A percentile compares a stretch with the other conserved stretches of the same genome.
These are phyloP conservation scores for Choristoneura fumiferana DNA, from an alignment of 1,140 invertebrate genomes.

Conservation along the genomic window DNA sequence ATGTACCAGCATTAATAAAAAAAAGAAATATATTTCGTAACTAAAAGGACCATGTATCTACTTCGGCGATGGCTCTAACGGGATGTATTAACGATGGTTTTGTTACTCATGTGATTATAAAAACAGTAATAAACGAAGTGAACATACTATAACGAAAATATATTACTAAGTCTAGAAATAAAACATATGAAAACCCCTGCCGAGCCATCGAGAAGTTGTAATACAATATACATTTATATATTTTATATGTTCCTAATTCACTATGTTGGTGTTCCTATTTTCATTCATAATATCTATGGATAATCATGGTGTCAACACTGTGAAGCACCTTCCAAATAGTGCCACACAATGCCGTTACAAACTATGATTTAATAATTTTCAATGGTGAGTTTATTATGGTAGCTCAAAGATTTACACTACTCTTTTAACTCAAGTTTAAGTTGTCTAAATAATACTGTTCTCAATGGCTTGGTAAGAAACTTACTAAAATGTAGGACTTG, in stretches of 20 bases:
- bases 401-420: constrained; percentile 65
- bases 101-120: constrained; percentile 31
- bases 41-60: constrained; percentile 33
- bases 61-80: constrained; percentile 37
- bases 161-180: constrained; percentile 61
- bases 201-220: constrained; percentile 37
- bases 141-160: constrained; percentile 67
- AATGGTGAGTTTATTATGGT: constrained; percentile 58
- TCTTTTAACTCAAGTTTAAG: constrained; percentile 68
- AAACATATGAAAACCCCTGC: constrained; percentile 40
- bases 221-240: constrained; percentile 56
- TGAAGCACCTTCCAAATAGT: constrained; percentile 35
- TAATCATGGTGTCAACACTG: constrained; percentile 53
- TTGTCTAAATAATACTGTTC: constrained; percentile 78
- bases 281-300: constrained; percentile 65
- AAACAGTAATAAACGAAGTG: constrained; percentile 63
- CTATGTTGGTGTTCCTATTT: constrained; percentile 76
- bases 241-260: constrained; percentile 65
- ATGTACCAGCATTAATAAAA: constrained; percentile 25
- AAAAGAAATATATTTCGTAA: constrained; percentile 47
- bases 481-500: constrained; percentile 58
- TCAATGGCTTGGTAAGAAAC: constrained; percentile 77
- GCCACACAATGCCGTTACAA: constrained; percentile 48
- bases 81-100: constrained; percentile 43
- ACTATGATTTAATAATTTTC: constrained; percentile 54